Base-by-base conservation (phyloP, 2,113 vertebrate genomes). In the Aspiorhynchus laticeps region DNA sequence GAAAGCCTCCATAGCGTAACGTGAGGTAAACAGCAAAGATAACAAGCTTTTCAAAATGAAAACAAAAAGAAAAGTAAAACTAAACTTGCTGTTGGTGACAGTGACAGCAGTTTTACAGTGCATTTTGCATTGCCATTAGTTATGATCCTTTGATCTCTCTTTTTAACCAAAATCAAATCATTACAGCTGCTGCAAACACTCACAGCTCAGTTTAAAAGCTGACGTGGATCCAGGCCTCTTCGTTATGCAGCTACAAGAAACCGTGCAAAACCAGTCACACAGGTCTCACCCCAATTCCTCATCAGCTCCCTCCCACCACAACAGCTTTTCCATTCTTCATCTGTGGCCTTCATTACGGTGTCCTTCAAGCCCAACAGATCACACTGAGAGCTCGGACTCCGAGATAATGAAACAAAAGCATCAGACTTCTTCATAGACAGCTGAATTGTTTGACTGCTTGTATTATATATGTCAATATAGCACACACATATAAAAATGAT, bases 291-390 rank as follows among this genome's bases (percentile, higher is more conserved):
- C 15, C 51, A 51, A 19, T 46, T 76, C 51, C 63, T 17, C n/a
- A 7, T 17, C 53, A 33, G 9, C 65, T 80, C 63, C 63, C 46
- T 80, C 26, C 46, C 21, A 38, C 24, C 33, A 46, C 65, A 80
- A 12, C 43, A 74, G 51, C 14, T 43, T 38, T 83, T 56, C 33
- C 61, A 21, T 33, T 38, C 33, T 76, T 76, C 73, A 77, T 83
- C 26, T 41, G 11, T 73, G 59, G 74, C 43, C 75, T 85, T 85
- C n/a, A 59, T 71, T 84, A 12, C 26, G 0, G 24, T 71, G 76
- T 24, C 51, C 43, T 80, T 56, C 28, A 87, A 31, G 19, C 53
- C 9, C 11, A 11, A 31, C 7, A 48, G 36, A 41, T 65, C 56
- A 59, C 51, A 7, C 19, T 38, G 33, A 3, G 2, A 41, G 53